Conservation (phyloP, 2,888 invertebrate species). For the Lasius platythorax region DNA sequence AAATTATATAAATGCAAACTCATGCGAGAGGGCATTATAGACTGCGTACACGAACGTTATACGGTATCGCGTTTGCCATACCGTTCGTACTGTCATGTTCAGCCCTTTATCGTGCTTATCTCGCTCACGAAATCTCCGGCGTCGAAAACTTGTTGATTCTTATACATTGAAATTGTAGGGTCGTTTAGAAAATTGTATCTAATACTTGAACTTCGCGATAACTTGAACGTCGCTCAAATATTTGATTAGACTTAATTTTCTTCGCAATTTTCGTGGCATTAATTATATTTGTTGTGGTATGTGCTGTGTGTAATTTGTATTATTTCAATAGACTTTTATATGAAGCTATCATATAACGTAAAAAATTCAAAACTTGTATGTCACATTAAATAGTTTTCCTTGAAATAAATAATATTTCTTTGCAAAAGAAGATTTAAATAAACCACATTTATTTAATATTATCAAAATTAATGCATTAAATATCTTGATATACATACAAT, state of each 20-base stretch:
- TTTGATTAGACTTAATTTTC: no score
- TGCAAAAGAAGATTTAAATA: no score
- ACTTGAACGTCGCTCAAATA: neutral
- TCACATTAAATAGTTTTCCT: neutral
- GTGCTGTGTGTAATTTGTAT: no score
- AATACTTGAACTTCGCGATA: neutral
- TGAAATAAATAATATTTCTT: neutral
- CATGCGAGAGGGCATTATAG: slow-evolving; percentile 3
- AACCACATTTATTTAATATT: neutral
- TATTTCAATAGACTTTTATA: no score
- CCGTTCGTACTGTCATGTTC: neutral
- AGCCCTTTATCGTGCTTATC: neutral
- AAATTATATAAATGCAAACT: slow-evolving; percentile 55
- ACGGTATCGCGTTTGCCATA: slow-evolving; percentile 9
- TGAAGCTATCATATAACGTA: neutral
- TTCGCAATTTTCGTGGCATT: no score
- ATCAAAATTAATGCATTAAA: neutral
- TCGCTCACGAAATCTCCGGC: neutral
- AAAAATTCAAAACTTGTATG: neutral
- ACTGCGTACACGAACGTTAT: neutral
- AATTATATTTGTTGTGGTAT: no score
- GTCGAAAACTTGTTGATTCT: slow-evolving; percentile 3
- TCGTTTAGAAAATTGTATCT: neutral
- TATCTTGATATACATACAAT: neutral
- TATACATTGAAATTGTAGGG: neutral